Percentiles rank a stretch among this genome's conserved stretches.
These are phyloP conservation scores for Sebastolobus alascanus DNA, from an alignment of 2,797 vertebrate species.

Conservation along the genomic window DNA sequence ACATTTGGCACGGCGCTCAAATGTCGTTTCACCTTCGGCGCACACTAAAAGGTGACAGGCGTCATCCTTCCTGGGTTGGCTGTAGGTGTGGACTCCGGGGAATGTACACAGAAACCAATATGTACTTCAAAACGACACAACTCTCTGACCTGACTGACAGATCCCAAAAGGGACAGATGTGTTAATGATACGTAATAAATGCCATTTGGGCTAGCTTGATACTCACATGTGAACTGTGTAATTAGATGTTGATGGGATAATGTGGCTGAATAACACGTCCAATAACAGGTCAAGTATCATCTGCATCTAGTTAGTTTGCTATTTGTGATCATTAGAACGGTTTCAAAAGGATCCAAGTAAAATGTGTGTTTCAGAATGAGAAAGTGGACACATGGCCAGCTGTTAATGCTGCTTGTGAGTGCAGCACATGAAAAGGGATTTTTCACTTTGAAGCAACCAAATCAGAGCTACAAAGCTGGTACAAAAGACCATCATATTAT, in stretches of 20 bases:
- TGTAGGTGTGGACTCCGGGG: constrained; percentile 19
- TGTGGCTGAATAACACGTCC: constrained; percentile 1
- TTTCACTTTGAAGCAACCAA: constrained; percentile 5
- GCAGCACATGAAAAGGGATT: background rate
- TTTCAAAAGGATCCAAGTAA: background rate
- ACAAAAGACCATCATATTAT: background rate
- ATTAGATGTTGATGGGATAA: constrained; percentile 26
- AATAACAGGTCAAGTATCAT: constrained; percentile 23
- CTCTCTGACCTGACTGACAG: constrained; percentile 29
- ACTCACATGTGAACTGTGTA: background rate
- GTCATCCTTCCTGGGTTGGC: constrained; percentile 59
- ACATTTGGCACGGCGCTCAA: constrained; percentile 75
- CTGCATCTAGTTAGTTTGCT: background rate
- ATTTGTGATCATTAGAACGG: background rate
- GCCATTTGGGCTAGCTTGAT: background rate
- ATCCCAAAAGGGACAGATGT: constrained; percentile 25
- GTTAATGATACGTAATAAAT: constrained; percentile 42
- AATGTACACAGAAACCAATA: constrained; percentile 1
- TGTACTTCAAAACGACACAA: constrained; percentile 11
- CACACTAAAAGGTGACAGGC: constrained; percentile 69
- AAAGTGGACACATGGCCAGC: background rate
- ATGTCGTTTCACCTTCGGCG: constrained; percentile 77
- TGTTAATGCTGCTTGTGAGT: background rate
- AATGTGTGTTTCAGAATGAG: background rate
- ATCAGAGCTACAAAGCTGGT: background rate